Percentiles rank a stretch among this genome's conserved stretches.
phyloP scores from a whole-genome alignment of 2,113 vertebrate species.

The Panurus biarmicus region DNA sequence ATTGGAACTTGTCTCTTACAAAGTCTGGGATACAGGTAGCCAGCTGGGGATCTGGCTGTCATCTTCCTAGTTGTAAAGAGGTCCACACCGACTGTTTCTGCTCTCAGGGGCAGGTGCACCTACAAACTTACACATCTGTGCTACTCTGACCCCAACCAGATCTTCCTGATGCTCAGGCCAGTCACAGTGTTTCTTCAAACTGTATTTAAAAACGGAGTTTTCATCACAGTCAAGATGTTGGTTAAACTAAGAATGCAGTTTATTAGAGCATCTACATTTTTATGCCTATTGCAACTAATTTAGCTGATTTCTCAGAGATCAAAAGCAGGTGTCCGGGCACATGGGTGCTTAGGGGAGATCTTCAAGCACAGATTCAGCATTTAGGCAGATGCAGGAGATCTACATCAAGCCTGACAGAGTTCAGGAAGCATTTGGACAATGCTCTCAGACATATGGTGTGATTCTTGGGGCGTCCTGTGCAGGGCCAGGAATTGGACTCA shows the following conservation, averaged over 20 bases:
- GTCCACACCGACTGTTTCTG: neutral
- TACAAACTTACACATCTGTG: neutral
- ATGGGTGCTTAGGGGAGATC: neutral
- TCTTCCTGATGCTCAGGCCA: neutral
- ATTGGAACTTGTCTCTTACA: neutral
- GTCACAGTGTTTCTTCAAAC: fast-evolving
- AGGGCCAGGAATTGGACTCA: neutral
- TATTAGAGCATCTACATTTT: fast-evolving
- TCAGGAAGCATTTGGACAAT: neutral
- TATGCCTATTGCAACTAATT: neutral
- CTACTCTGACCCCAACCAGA: neutral
- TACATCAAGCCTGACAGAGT: neutral
- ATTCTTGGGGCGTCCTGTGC: neutral
- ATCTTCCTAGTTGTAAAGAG: neutral
- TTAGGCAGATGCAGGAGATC: neutral
- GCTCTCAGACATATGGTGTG: neutral
- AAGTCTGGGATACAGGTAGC: neutral
- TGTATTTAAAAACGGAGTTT: neutral
- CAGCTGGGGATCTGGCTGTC: neutral
- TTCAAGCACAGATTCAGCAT: neutral
- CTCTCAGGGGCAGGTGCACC: neutral
- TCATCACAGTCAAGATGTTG: neutral
- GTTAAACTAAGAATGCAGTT: neutral
- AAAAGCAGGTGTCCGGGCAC: neutral
- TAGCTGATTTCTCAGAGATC: neutral